Evolutionary conservation across 2,797 vertebrate species (phyloP), one percentile per base, ranked within the genome.

Genomic region (Cryptoprocta ferox): DNA sequence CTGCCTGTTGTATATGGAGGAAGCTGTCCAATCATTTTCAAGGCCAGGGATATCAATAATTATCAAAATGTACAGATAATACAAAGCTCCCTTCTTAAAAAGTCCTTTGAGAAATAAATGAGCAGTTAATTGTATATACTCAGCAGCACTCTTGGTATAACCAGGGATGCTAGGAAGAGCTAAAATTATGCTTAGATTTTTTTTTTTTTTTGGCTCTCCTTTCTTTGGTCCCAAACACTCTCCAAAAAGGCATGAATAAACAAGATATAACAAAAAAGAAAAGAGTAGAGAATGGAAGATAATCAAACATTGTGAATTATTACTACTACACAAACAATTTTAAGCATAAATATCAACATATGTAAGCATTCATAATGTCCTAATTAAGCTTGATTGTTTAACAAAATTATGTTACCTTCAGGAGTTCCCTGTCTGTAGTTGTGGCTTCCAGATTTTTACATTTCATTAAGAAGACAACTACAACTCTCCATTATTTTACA

Each of bases 11-110:
- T 78, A 53, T 78, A 61, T 76, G 8, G 28, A 48, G 53, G 89
- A 94, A 93, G 12, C 14, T 84, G 21, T 73, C 28, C 39, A 84
- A 26, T 61, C 37, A 86, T 63, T 91, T 92, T 92, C 76, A 85
- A 68, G 48, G 13, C 13, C 16, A 59, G 26, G 2, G 10, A 48
- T 83, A 68, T 78, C 30, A 85, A 19, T 82, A 35, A 81, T 73
- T 87, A 82, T 83, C 80, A 42, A 87, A 85, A 93, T 86, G 11
- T 18, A 45, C 14, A 90, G 12, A 89, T 83, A 63, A 45, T 56
- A 35, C 5, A 65, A 80, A 92, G 2, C 59, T 83, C 16, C 15
- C 3, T 79, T 9, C 9, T 73, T 81, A 84, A 76, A 48, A 75
- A 81, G 10, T 66, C 19, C 65, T 53, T 83, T 71, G n/a, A 39